Evolutionary conservation across 2,888 invertebrate genomes (phyloP), one percentile per base, ranked within the genome.

Genomic region (Taphrorychus bicolor): DNA sequence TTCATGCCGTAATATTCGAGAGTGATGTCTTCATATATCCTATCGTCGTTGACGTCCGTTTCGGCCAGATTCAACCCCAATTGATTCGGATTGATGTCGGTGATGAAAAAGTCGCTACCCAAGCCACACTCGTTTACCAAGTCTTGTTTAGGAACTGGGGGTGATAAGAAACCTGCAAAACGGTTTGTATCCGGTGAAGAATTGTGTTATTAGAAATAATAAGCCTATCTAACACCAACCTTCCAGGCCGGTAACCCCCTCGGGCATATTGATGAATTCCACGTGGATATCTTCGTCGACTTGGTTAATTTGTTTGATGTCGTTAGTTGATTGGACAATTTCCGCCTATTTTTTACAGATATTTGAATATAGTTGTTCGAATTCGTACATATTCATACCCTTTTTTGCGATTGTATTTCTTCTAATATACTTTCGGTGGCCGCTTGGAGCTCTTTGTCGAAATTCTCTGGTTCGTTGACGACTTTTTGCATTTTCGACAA

Each of bases 61-160:
- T 85, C 85, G 7, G 82, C 77, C 73, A 85, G 79, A 75, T 84
- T 85, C 60, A 86, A 72, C 5, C 85, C 85, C 24, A 86, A 74
- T 1, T 83, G 77, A 11, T 83, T 81, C 3, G 86, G 85, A 73
- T 85, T 85, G 58, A 86, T 75, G 72, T 86, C 86, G 2, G 86
- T 85, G 7, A 86, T 85, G 22, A 86, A 79, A 73, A 85, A 86
- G 62, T 85, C 84, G 23, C 82, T 84, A n/a, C 87, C 83, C 18
- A 93, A 84, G 0, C 92, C 92, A 73, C 92, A 91, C 79, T 93
- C 93, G 70, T 89, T 86, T 5, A 91, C 91, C 3, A 91, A 89
- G 73, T 92, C 89, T 78, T 93, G 92, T 76, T 91, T 90, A 32
- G 92, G 90, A 54, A 93, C 90, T 66, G 82, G 80, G 48, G 86